Conservation (phyloP, 2,113 vertebrate species). For the Eolophus roseicapilla region DNA sequence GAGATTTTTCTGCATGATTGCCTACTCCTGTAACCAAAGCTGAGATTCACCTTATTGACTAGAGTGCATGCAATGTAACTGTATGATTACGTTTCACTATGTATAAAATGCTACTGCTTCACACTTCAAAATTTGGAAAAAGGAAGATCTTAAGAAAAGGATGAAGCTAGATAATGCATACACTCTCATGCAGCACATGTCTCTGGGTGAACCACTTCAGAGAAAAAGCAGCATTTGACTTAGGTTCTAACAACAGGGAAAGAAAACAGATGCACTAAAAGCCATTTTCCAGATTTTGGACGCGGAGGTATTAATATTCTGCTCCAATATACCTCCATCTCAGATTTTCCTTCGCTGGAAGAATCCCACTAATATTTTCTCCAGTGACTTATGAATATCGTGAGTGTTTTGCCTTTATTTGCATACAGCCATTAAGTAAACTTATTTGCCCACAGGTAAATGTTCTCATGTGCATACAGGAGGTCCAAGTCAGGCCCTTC, state of each 20-base stretch:
- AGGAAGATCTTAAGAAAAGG: background rate
- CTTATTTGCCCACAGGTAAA: background rate
- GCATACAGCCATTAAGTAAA: background rate
- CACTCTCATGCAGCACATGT: background rate
- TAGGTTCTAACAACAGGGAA: background rate
- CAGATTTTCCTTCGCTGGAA: background rate
- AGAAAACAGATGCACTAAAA: background rate
- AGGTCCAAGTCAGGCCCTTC: background rate
- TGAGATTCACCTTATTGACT: background rate
- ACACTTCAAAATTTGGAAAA: background rate
- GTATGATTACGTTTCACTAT: background rate
- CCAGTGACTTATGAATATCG: background rate
- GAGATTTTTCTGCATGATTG: background rate
- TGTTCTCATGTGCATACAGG: background rate
- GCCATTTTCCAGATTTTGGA: background rate
- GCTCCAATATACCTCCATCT: background rate
- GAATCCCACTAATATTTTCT: background rate
- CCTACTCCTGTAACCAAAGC: background rate
- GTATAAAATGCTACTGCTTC: background rate
- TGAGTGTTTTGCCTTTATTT: background rate
- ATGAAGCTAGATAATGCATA: background rate
- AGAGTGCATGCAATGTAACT: background rate
- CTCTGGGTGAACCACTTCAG: background rate
- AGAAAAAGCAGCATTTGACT: background rate
- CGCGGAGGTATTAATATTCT: background rate